Conservation (phyloP, 2,113 vertebrate genomes). For the Epinephelus moara region DNA sequence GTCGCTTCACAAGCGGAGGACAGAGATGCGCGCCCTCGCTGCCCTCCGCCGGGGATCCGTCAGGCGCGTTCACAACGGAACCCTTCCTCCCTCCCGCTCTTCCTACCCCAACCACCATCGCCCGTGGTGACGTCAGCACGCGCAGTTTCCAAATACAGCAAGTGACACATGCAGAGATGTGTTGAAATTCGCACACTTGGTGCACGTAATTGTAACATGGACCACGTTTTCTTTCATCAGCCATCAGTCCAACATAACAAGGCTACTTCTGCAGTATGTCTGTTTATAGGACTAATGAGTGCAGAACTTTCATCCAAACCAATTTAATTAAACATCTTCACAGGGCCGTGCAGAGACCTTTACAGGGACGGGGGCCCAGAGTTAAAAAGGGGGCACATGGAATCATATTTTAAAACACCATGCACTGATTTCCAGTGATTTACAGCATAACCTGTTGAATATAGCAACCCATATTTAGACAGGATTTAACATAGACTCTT, state of each 20-base stretch:
- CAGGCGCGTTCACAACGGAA: conserved; percentile 77
- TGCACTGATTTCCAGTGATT: too few relatives aligned
- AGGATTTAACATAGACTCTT: too few relatives aligned
- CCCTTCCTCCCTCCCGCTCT: conserved; percentile 12
- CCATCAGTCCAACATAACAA: background rate
- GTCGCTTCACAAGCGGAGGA: conserved; percentile 80
- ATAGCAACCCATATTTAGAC: too few relatives aligned
- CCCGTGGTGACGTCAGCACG: conserved; percentile 79
- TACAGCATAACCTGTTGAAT: too few relatives aligned
- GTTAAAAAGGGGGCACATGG: too few relatives aligned
- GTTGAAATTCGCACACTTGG: background rate
- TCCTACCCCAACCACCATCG: conserved; percentile 29
- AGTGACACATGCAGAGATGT: conserved; percentile 13
- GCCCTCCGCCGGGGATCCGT: conserved; percentile 77
- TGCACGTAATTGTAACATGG: background rate
- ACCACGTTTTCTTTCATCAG: background rate
- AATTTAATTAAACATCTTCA: too few relatives aligned
- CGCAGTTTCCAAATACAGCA: conserved; percentile 73
- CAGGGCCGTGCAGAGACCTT: too few relatives aligned
- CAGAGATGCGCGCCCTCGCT: conserved; percentile 79
- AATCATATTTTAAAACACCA: too few relatives aligned
- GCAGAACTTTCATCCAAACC: too few relatives aligned
- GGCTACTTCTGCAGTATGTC: background rate
- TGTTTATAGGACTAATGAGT: background rate
- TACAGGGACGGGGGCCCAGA: too few relatives aligned